Conservation (phyloP, 2,797 vertebrate species). For the Pseudochaenichthys georgianus region DNA sequence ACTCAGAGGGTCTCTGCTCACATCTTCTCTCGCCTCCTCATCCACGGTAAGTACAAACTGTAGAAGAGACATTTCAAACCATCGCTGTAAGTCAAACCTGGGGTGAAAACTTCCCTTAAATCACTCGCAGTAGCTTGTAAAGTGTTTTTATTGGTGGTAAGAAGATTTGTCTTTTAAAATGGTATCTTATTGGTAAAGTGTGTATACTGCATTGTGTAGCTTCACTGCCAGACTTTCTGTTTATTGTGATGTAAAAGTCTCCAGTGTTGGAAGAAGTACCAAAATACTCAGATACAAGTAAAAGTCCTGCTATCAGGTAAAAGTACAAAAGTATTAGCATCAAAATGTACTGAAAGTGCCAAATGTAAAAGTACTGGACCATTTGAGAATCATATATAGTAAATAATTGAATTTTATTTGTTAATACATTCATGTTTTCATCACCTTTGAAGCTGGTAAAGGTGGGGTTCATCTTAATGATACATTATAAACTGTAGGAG, state of each 20-base stretch:
- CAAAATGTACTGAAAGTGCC: too few relatives aligned
- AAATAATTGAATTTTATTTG: too few relatives aligned
- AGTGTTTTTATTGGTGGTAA: not conserved
- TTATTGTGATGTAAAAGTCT: not conserved
- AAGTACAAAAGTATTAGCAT: too few relatives aligned
- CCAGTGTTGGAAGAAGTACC: too few relatives aligned
- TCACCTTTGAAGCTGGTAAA: too few relatives aligned
- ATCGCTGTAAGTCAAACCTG: not conserved
- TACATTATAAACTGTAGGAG: too few relatives aligned
- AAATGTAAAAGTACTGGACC: too few relatives aligned
- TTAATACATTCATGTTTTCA: too few relatives aligned
- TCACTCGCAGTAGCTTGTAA: not conserved
- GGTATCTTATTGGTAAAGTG: conserved; percentile 1
- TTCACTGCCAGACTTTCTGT: not conserved
- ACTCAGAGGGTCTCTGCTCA: conserved; percentile 70
- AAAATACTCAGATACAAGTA: too few relatives aligned
- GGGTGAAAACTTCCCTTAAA: not conserved
- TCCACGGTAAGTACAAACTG: conserved; percentile 57
- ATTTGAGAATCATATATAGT: too few relatives aligned
- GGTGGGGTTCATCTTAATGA: too few relatives aligned
- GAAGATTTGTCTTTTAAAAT: not conserved
- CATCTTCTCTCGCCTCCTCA: conserved; percentile 43
- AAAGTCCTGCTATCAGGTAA: too few relatives aligned
- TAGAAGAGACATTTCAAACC: conserved; percentile 2
- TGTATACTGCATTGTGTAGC: not conserved